These are phyloP conservation scores for Ranitomeya imitator DNA, from an alignment of 2,113 vertebrate species.

Conservation along the genomic window DNA sequence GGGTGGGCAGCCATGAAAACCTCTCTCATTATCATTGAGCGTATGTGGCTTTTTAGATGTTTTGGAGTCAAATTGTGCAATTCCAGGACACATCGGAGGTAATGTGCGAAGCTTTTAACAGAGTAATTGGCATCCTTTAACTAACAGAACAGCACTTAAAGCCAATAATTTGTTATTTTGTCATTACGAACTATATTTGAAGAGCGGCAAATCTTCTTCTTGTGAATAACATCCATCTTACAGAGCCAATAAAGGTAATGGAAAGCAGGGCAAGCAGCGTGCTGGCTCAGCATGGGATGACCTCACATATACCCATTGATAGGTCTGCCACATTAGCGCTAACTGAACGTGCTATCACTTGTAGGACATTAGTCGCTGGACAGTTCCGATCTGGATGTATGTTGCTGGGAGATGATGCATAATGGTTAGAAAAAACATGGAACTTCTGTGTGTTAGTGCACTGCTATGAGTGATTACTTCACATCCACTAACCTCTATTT, in stretches of 20 bases:
- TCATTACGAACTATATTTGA: constrained; percentile 2
- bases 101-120: constrained; percentile 7
- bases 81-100: background rate
- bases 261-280: background rate
- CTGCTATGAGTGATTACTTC: background rate
- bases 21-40: background rate
- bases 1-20: background rate
- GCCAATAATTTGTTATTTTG: constrained; percentile 31
- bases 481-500: no score
- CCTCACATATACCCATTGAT: constrained; percentile 17
- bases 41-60: background rate
- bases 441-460: background rate
- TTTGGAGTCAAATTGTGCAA: background rate
- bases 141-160: constrained; percentile 13
- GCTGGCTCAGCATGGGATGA: constrained; percentile 13
- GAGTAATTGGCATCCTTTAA: constrained; percentile 26
- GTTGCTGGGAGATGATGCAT: background rate
- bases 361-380: background rate
- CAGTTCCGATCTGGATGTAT: background rate
- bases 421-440: background rate
- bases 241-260: constrained; percentile 37
- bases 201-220: background rate
- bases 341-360: background rate
- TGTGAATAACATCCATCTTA: background rate
- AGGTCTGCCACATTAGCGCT: background rate